Conservation (phyloP, 1,140 invertebrate species). For the Drosophila ambigua region DNA sequence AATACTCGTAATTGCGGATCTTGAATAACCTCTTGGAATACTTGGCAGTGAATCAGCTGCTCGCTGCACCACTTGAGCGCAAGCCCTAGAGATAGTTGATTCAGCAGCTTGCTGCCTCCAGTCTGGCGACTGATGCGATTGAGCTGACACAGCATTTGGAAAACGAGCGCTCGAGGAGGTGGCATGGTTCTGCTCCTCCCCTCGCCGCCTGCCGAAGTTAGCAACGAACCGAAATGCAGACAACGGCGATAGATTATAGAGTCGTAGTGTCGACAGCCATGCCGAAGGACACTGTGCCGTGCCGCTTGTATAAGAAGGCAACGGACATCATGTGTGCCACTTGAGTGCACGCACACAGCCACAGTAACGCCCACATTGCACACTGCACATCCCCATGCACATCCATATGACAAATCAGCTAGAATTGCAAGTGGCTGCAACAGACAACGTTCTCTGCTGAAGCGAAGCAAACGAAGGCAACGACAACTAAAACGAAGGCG, state of each 20-base stretch:
- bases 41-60: slow-evolving; percentile 11
- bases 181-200: slow-evolving; percentile 12
- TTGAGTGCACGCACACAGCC: slow-evolving; percentile 64
- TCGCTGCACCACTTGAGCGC: slow-evolving; percentile 15
- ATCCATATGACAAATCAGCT: slow-evolving; percentile 73
- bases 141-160: slow-evolving; percentile 62
- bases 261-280: slow-evolving; percentile 44
- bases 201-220: slow-evolving; percentile 4
- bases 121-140: slow-evolving; percentile 48
- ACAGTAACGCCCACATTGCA: slow-evolving; percentile 24
- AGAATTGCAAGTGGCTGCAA: slow-evolving; percentile 70
- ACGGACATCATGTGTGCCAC: slow-evolving; percentile 68
- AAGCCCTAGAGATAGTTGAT: slow-evolving; percentile 18
- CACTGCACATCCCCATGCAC: slow-evolving; percentile 15
- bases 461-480: slow-evolving; percentile 20
- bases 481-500: slow-evolving; percentile 23
- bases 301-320: slow-evolving; percentile 47
- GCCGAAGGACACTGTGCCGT: slow-evolving; percentile 66
- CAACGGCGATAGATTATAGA: slow-evolving; percentile 40
- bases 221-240: slow-evolving; percentile 49
- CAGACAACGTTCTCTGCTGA: slow-evolving; percentile 29
- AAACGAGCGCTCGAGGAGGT: slow-evolving; percentile 43
- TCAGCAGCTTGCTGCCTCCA: slow-evolving; percentile 42
- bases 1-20: slow-evolving; percentile 9
- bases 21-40: slow-evolving; percentile 21